Base-by-base conservation (phyloP, 2,797 vertebrate genomes). In the Gobionotothen gibberifrons region DNA sequence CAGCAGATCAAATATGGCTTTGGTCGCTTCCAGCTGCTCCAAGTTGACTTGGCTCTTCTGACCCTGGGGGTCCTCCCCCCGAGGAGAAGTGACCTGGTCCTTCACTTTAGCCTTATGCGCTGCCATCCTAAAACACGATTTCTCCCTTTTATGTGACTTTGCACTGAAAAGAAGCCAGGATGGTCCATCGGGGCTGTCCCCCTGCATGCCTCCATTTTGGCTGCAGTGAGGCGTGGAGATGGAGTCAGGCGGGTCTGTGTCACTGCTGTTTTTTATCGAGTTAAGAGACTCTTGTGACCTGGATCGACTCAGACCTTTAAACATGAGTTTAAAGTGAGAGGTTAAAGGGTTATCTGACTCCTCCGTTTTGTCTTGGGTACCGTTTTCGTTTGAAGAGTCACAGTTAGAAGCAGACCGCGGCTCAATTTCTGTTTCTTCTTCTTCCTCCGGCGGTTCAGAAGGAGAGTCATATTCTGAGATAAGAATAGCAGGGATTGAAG, bases 1-100 rank as follows among this genome's bases (percentile, higher is more conserved):
- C 68, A 96, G 80, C 49, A 96, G 90, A 75, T 95, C 94, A 89
- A 94, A 92, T 48, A 96, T 86, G 72, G 91, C 94, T 90, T 94
- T 94, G 49, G 91, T 93, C 0, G 91, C 89, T 67, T 94, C 93
- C 54, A 86, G 84, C 55, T 92, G 89, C 78, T 92, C 93, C 91
- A 82, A 73, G 66, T 67, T 88, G 59, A 44, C 76, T 39, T 90
- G 87, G 64, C 68, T 90, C 80, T 43, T 93, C 69, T 78, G 83
- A 59, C 52, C 9, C 26, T 67, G 79, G 12, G 85, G 46, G 16
- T 89, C 79, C 5, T 93, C 90, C 16, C 67, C 88, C 85, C 73
- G 85, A 2, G 74, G 46, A 13, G 69, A 44, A 26, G 71, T 68
- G 2, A 39, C 68, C 70, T 89, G 86, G 5, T 93, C 89, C 74